A percentile compares a stretch with the other conserved stretches of the same genome.
Conservation (phyloP, 1,140 invertebrate genomes). For the Papilio polytes region DNA sequence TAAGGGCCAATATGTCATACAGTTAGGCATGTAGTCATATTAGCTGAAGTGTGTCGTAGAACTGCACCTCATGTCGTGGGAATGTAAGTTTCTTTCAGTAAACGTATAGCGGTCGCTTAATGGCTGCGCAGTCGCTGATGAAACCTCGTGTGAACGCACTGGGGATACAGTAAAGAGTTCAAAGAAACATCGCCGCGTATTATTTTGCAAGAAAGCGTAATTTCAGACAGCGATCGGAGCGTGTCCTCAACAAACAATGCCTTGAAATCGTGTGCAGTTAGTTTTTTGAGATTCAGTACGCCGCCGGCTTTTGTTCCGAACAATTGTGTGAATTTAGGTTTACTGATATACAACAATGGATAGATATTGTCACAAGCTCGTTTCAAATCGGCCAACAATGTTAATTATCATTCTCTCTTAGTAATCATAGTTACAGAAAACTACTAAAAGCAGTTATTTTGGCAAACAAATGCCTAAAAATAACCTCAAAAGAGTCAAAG, state of each 20-base stretch:
- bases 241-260: constrained; percentile 18
- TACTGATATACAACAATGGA: constrained; percentile 25
- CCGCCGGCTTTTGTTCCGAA: constrained; percentile 1
- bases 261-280: constrained; percentile 31
- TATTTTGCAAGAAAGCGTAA: constrained; percentile 44
- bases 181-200: constrained; percentile 42
- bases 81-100: constrained; percentile 54
- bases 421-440: background rate
- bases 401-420: constrained; percentile 1
- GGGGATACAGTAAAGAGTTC: constrained; percentile 46
- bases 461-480: background rate
- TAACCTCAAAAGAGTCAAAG: background rate
- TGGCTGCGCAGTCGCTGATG: constrained; percentile 43
- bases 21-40: background rate
- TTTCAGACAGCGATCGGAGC: constrained; percentile 19
- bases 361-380: constrained; percentile 5
- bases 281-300: constrained; percentile 28
- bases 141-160: constrained; percentile 58
- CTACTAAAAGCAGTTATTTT: background rate
- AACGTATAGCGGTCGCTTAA: constrained; percentile 55
- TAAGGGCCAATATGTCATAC: background rate
- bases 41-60: background rate
- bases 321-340: constrained; percentile 34
- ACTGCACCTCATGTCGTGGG: constrained; percentile 26
- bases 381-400: constrained; percentile 1